Base-by-base conservation (phyloP, 2,113 vertebrate species). In the Podarcis muralis region DNA sequence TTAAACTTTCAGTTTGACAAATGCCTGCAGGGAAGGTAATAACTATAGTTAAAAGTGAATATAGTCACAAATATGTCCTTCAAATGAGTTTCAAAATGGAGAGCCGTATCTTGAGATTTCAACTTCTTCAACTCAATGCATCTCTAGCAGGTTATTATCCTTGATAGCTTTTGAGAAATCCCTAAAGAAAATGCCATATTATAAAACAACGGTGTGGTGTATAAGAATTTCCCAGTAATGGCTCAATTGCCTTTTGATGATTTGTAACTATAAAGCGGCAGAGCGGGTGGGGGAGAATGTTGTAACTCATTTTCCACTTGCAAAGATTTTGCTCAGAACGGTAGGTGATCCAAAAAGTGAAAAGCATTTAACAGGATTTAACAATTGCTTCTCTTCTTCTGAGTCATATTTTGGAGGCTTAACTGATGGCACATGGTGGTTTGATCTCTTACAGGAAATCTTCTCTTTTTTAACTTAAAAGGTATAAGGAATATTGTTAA, bases 1-100 rank as follows among this genome's bases (percentile, higher is more conserved):
- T 94, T 32, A 87, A 87, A 78, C 35, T 71, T 82, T 92, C 81
- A 25, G 12, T 91, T 92, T 92, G 78, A 87, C 59, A 91, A 92
- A 89, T 75, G 91, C 81, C 84, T 93, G 68, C 77, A 83, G 87
- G 85, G 76, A 68, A 92, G 88, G 83, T 85, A 93, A 84, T 91
- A 91, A 92, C 82, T 77, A 83, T 57, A 91, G 72, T 87, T 93
- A 92, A 89, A 92, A 2, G 27, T 85, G 72, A 84, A 90, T 88
- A 87, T 75, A 86, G 82, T 90, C 88, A 91, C 62, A 91, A 88
- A 62, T 76, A 81, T 75, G 22, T 74, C 62, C 68, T 76, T 82
- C 79, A 86, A 83, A 68, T 20, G 71, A 71, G 69, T 90, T 93
- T 90, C 76, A 83, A 89, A 91, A 89, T 81, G n/a, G 91, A 93